Conservation (phyloP, 2,113 vertebrate species). For the Engystomops pustulosus region DNA sequence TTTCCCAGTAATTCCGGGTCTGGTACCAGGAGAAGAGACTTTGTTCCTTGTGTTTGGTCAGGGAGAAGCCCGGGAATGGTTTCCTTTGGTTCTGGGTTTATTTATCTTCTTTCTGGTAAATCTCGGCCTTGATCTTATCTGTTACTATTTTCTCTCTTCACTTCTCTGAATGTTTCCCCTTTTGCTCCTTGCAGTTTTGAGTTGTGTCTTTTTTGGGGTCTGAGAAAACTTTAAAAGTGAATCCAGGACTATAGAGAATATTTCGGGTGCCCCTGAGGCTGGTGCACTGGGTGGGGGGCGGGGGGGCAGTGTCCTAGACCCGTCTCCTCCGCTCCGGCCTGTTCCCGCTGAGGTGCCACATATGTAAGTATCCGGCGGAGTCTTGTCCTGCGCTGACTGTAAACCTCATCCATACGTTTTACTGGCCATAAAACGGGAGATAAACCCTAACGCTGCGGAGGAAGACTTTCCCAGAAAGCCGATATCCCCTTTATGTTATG, state of each 20-base stretch:
- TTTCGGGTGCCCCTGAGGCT: too few relatives aligned
- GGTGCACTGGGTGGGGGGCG: too few relatives aligned
- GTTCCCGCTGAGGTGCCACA: neutral
- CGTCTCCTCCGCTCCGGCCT: neutral
- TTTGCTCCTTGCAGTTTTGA: neutral
- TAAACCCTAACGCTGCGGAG: neutral
- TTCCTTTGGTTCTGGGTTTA: conserved; percentile 79
- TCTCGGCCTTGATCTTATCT: conserved; percentile 80
- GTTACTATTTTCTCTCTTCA: neutral
- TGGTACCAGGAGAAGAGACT: neutral
- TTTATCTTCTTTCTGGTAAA: conserved; percentile 77
- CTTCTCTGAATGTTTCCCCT: neutral
- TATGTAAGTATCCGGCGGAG: neutral
- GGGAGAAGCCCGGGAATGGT: conserved; percentile 66
- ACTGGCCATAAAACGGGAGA: conserved; percentile 9
- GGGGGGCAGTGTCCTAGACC: neutral
- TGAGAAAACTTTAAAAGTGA: neutral
- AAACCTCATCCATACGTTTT: neutral
- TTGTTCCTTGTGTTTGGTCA: conserved; percentile 62
- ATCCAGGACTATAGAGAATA: neutral
- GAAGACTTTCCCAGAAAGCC: neutral
- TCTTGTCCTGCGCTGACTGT: neutral
- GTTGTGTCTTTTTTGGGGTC: neutral
- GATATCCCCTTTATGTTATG: neutral
- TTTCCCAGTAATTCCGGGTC: neutral